Evolutionary conservation across 92 coral and sea anemone genomes (phyloP).

Genomic region (Diadumene lineata): DNA sequence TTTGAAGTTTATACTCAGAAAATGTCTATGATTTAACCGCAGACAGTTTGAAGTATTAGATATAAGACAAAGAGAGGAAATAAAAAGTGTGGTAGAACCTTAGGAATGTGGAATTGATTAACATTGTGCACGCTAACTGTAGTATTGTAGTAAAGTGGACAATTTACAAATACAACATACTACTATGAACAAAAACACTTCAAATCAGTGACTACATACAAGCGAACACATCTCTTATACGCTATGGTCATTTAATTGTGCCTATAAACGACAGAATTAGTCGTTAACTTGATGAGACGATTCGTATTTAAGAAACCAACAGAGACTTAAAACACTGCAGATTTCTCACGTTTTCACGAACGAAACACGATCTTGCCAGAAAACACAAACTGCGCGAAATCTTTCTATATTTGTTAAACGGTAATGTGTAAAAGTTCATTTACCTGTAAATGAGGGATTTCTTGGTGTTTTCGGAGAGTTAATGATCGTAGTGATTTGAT

Average conservation of each 20-base stretch:
- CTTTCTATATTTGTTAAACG: background rate
- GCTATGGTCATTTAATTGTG: background rate
- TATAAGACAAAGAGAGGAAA: background rate
- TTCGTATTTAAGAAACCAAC: background rate
- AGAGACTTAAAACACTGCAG: background rate
- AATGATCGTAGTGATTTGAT: background rate
- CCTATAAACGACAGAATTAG: background rate
- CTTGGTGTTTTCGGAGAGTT: background rate
- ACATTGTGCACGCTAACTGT: background rate
- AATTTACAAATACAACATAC: background rate
- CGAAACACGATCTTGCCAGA: background rate
- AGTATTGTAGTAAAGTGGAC: background rate
- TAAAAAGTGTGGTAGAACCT: background rate
- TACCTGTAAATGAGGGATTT: background rate
- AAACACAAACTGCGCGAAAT: background rate
- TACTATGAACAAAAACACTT: background rate
- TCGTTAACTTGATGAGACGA: background rate
- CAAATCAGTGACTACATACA: background rate
- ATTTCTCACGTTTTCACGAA: background rate
- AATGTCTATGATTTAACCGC: background rate
- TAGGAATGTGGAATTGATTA: conserved; percentile 1
- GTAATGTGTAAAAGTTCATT: background rate
- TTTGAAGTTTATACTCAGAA: background rate
- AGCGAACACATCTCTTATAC: background rate
- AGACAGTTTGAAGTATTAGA: background rate